These are phyloP conservation scores for Alectura lathami DNA, from an alignment of 2,113 vertebrate genomes.

Conservation along the genomic window DNA sequence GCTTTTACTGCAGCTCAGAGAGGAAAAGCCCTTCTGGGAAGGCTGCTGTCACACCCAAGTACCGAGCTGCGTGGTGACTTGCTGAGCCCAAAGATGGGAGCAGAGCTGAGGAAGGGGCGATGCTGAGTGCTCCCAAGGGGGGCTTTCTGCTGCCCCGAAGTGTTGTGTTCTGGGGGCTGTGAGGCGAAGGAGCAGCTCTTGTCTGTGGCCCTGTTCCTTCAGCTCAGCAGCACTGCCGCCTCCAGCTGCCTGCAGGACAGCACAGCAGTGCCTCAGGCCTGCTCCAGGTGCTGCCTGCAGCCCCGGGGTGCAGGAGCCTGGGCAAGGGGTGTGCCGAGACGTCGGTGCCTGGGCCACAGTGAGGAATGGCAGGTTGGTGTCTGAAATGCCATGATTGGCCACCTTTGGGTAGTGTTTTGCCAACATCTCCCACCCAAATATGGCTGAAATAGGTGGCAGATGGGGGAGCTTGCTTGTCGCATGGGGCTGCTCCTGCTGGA, in stretches of 20 bases:
- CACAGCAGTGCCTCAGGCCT: too few species aligned
- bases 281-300: too few species aligned
- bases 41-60: not conserved
- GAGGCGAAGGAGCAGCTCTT: not conserved
- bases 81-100: not conserved
- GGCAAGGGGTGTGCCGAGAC: accelerated
- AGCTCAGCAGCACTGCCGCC: not conserved
- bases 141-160: not conserved
- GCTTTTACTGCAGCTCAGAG: not conserved
- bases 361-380: too few species aligned
- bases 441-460: not conserved
- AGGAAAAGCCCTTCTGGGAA: not conserved
- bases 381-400: too few species aligned
- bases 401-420: not conserved
- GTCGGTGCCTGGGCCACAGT: too few species aligned
- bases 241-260: not conserved
- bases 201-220: not conserved
- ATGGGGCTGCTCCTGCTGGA: not conserved
- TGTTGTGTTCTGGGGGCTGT: accelerated
- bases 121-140: not conserved
- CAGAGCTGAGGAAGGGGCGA: not conserved
- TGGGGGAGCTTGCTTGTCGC: not conserved
- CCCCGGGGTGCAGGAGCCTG: too few species aligned
- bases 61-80: not conserved
- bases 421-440: not conserved